Conservation (phyloP, 2,797 vertebrate genomes). For the Nannoperca obscura region DNA sequence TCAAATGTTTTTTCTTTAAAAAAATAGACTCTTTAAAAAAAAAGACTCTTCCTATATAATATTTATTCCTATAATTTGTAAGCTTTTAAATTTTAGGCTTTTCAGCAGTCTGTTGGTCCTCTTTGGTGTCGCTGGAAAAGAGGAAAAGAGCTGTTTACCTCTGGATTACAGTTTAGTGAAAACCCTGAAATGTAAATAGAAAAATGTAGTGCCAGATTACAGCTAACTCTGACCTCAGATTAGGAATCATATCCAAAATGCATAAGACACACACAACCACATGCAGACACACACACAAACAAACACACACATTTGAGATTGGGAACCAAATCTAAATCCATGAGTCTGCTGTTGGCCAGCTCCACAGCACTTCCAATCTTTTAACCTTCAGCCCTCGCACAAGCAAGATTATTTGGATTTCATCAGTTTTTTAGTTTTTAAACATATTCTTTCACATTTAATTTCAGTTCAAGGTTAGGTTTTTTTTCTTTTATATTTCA, state of each 20-base stretch:
- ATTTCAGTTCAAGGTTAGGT: not conserved
- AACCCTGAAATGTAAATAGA: conserved; percentile 49
- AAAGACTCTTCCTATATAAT: too few species aligned
- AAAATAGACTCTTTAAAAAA: too few species aligned
- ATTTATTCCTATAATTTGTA: not conserved
- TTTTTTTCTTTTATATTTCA: not conserved
- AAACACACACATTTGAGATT: conserved; percentile 19
- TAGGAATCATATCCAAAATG: conserved; percentile 45
- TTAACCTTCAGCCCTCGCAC: not conserved
- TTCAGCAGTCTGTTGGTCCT: not conserved
- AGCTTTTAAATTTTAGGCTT: not conserved
- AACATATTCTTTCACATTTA: not conserved
- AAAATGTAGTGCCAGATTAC: conserved; percentile 26
- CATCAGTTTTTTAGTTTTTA: not conserved
- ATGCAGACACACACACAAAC: conserved; percentile 13
- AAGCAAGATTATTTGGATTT: not conserved
- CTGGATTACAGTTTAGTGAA: conserved; percentile 44
- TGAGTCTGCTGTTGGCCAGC: not conserved
- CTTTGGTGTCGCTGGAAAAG: not conserved
- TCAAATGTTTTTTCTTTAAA: not conserved
- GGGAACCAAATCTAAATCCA: conserved; percentile 37
- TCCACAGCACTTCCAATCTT: not conserved
- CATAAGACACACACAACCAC: not conserved
- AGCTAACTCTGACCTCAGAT: conserved; percentile 46
- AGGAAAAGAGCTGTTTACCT: not conserved